Base-by-base conservation (phyloP, 2,797 vertebrate species). In the Pseudochirops cupreus region DNA sequence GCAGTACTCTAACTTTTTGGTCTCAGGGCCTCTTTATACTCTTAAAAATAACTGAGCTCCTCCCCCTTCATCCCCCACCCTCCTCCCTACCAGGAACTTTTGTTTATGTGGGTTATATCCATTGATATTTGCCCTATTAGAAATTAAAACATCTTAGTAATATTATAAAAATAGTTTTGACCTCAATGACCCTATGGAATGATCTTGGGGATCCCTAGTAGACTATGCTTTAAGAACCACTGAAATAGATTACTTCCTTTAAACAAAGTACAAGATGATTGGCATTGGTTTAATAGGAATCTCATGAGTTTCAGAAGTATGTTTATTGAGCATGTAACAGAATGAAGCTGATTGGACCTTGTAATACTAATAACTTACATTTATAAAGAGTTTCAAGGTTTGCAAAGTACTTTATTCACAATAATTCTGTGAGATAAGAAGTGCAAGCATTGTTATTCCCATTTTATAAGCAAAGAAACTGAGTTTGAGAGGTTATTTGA, bases 281-380 rank as follows among this genome's bases (percentile, higher is more conserved):
- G 58, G 54, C 92, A 94, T 57, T 21, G 18, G 90, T 18, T 58
- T 67, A 91, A 87, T 14, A n/a, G 57, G 28, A 92, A 59, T 92
- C 62, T 92, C 92, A 0, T 67, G 54, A 92, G 59, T 95, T 52
- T 52, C 52, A 53, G 87, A 55, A 91, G 53, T 91, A 90, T 93
- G 33, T 39, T 39, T 94, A 39, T 39, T 39, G 18, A 89, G 29
- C 90, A 93, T 87, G 56, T 90, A n/a, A 91, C n/a, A 94, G 0
- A 29, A 21, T 54, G 28, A 92, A 91, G 53, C 29, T 93, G 93
- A 89, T 94, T 91, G 87, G 93, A 92, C 82, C 96, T 87, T 90
- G 10, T 33, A n/a, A 95, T 82, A 58, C 5, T 87, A 26, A 87
- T 50, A 87, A 11, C 4, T 26, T 18, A 87, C 31, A 87, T 26